Evolutionary conservation across 2,888 invertebrate species (phyloP), one percentile per base, ranked within the genome.

Genomic region (Argyra leucocephala): DNA sequence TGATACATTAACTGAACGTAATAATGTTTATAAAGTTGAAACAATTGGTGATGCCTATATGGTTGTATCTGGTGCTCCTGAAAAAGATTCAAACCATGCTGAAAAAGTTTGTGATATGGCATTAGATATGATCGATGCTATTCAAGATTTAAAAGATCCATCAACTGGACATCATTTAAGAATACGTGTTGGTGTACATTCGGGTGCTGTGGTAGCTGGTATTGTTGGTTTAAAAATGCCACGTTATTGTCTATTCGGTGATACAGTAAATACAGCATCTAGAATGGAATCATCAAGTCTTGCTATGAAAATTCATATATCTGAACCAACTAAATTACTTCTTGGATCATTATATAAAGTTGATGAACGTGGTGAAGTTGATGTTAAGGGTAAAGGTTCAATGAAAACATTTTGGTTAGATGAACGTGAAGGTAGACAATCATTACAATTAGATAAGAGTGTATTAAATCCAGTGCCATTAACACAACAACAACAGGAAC

Each of bases 41-140:
- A 97, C 97, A 0, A 96, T 97, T 71, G 96, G 97, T 0, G 97
- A 98, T 76, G 97, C 97, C 0, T 98, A 97, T 77, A 96, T 98
- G 96, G 94, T 96, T 0, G 97, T 96, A 0, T 91, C 94, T 1
- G 97, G 97, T 0, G 96, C 96, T 0, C 96, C 96, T 0, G 91
- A 91, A 71, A 89, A 90, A 73, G 93, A 93, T 74, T 84, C 84
- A 64, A 91, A 93, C 75, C 97, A 98, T 76, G 95, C 96, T 0
- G 90, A 93, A 76, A 87, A 91, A 73, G 91, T 94, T 7, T 94
- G 93, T 76, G 91, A 94, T 76, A 96, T 97, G 96, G 96, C 96
- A 0, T 81, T 96, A 31, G 96, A 96, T 74, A 97, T 97, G 96
- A 88, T 96, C 1, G 91, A 93, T 70, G 93, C 94, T 1, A 95